Evolutionary conservation across 2,113 vertebrate genomes (phyloP).

Genomic region (Zosterops japonicus): DNA sequence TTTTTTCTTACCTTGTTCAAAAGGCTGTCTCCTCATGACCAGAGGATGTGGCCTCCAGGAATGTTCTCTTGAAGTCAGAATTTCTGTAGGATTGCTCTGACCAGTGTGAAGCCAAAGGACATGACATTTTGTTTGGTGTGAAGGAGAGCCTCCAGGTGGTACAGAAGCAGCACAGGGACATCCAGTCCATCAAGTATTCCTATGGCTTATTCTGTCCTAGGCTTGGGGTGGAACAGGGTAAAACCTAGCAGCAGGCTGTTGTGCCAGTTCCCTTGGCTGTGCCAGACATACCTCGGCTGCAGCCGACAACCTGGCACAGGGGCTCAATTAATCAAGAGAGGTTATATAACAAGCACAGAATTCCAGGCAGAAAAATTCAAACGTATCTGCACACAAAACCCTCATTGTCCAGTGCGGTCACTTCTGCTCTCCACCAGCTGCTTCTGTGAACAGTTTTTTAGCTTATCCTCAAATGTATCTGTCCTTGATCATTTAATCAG

Average conservation of each 20-base stretch:
- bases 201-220: not conserved
- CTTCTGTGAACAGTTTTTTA: constrained; percentile 37
- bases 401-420: constrained; percentile 16
- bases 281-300: not conserved
- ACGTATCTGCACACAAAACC: not conserved
- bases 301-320: not conserved
- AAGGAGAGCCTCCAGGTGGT: not conserved
- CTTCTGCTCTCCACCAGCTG: constrained; percentile 9
- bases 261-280: not conserved
- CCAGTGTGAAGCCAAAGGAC: not conserved
- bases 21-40: not conserved
- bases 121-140: not conserved
- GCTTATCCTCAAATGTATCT: constrained; percentile 13
- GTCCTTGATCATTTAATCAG: constrained; percentile 54
- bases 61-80: not conserved
- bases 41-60: not conserved
- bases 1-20: not conserved
- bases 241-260: not conserved
- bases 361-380: constrained; percentile 31
- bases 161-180: not conserved
- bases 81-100: not conserved
- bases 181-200: not conserved
- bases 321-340: constrained; percentile 19
- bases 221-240: not conserved
- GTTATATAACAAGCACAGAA: constrained; percentile 25